These are phyloP conservation scores for Xiphias gladius DNA, from an alignment of 2,113 vertebrate species.

Conservation along the genomic window DNA sequence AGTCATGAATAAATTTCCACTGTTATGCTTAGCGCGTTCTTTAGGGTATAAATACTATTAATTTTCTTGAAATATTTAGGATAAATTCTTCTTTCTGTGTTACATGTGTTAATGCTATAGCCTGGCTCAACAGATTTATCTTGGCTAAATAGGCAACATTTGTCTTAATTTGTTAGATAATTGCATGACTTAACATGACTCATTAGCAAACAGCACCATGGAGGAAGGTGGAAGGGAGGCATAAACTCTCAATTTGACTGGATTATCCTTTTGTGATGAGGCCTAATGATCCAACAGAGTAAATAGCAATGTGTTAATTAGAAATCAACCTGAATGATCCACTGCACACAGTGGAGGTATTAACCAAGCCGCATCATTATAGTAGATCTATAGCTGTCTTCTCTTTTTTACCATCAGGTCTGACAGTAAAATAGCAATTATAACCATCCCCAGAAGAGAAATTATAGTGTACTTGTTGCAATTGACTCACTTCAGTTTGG, in stretches of 20 bases:
- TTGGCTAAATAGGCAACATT: conserved; percentile 69
- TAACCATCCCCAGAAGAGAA: conserved; percentile 10
- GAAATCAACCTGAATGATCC: conserved; percentile 82
- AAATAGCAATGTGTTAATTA: conserved; percentile 88
- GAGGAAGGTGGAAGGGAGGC: conserved; percentile 71
- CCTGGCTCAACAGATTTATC: conserved; percentile 53
- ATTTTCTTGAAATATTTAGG: conserved; percentile 1
- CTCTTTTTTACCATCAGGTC: conserved; percentile 52
- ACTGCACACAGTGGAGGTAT: conserved; percentile 77
- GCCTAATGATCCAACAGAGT: conserved; percentile 83
- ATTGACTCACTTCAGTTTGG: not conserved
- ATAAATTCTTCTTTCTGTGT: not conserved
- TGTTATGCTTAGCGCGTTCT: not conserved
- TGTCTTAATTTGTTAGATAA: conserved; percentile 72
- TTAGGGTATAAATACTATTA: not conserved
- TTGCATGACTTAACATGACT: conserved; percentile 66
- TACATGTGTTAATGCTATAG: conserved; percentile 2
- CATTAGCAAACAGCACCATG: conserved; percentile 75
- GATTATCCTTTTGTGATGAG: conserved; percentile 85
- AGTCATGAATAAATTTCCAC: not conserved
- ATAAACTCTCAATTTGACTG: conserved; percentile 84
- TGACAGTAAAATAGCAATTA: conserved; percentile 36
- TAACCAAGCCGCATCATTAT: conserved; percentile 60
- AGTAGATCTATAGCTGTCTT: conserved; percentile 50
- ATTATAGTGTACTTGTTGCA: conserved; percentile 2